Percentiles rank a stretch among this genome's conserved stretches.
Evolutionary conservation across 2,888 invertebrate genomes (phyloP).

Genomic region (Tipula vernalis): DNA sequence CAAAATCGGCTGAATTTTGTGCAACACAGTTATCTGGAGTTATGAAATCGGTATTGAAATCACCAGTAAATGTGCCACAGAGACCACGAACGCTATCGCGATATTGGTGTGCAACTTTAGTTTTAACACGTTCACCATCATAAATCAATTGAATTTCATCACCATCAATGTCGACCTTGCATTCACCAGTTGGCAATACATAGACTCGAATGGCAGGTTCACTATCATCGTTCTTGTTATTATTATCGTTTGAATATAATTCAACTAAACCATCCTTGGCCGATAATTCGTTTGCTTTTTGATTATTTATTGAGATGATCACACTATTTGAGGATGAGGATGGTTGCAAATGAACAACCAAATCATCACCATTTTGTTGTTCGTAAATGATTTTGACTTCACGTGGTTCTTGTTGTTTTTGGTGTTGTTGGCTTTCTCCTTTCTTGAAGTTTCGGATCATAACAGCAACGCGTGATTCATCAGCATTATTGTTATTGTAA

Average conservation of each 20-base stretch:
- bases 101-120: conserved; percentile 35
- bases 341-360: conserved; percentile 20
- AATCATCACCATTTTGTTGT: conserved; percentile 25
- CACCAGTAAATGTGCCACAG: conserved; percentile 51
- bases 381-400: conserved; percentile 38
- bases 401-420: conserved; percentile 16
- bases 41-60: conserved; percentile 44
- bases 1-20: conserved; percentile 24
- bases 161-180: conserved; percentile 40
- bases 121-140: conserved; percentile 45
- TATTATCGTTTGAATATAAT: conserved; percentile 26
- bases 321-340: conserved; percentile 18
- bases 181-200: conserved; percentile 39
- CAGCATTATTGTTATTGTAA: neutral
- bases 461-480: neutral
- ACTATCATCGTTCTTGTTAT: conserved; percentile 17
- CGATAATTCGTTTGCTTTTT: conserved; percentile 22
- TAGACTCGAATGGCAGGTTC: conserved; percentile 36
- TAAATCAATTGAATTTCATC: conserved; percentile 40
- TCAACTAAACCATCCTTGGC: conserved; percentile 25
- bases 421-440: neutral
- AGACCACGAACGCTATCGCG: conserved; percentile 47
- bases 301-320: conserved; percentile 31
- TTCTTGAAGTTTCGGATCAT: neutral
- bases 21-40: conserved; percentile 44